Conservation (phyloP, 2,888 invertebrate genomes). For the Andrena haemorrhoa region DNA sequence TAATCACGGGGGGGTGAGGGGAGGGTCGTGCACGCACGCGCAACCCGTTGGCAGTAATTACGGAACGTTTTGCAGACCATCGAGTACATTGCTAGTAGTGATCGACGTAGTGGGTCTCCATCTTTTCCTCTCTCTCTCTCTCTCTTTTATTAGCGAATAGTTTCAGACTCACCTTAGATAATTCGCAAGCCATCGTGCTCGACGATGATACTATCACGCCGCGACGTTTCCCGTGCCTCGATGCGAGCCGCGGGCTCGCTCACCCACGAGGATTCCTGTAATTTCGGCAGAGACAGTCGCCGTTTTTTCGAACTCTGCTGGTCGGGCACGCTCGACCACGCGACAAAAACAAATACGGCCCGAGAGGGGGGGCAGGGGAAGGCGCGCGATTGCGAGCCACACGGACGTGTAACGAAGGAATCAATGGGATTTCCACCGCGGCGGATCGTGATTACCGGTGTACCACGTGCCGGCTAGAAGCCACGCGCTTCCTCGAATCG, state of each 20-base stretch:
- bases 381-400: constrained; percentile 16
- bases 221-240: constrained; percentile 67
- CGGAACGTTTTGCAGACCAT: constrained; percentile 44
- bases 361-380: neutral
- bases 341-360: neutral
- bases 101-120: constrained; percentile 23
- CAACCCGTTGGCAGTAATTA: constrained; percentile 15
- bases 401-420: constrained; percentile 34
- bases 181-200: constrained; percentile 77
- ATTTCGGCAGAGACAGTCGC: constrained; percentile 23
- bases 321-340: constrained; percentile 36
- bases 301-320: constrained; percentile 23
- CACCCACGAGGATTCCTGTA: constrained; percentile 34
- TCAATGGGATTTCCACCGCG: constrained; percentile 53
- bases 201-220: constrained; percentile 74
- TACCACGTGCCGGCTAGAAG: constrained; percentile 39
- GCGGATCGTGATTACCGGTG: constrained; percentile 21
- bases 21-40: constrained; percentile 7
- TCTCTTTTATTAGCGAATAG: constrained; percentile 25
- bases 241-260: constrained; percentile 39
- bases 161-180: constrained; percentile 71
- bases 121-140: neutral
- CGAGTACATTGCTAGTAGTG: constrained; percentile 20
- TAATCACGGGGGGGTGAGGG: neutral
- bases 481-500: constrained; percentile 35